Evolutionary conservation across 1,140 invertebrate species (phyloP).

Genomic region (Odontomachus brunneus): DNA sequence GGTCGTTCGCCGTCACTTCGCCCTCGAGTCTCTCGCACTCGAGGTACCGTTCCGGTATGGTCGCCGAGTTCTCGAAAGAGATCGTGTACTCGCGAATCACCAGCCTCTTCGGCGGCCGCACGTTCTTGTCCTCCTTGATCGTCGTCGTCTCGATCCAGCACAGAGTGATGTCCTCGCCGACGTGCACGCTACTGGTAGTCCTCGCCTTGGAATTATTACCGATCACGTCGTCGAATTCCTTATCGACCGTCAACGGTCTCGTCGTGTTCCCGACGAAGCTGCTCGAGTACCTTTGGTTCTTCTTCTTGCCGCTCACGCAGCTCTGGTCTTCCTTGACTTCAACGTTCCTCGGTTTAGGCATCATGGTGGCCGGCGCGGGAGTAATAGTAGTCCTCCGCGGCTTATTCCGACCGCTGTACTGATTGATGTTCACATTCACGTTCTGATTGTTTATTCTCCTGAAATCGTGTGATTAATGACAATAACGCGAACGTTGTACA

Average conservation of each 20-base stretch:
- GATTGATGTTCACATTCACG: not conserved
- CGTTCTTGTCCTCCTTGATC: conserved; percentile 69
- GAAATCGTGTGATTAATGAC: not conserved
- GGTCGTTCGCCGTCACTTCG: conserved; percentile 56
- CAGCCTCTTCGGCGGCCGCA: conserved; percentile 57
- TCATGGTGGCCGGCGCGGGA: not conserved
- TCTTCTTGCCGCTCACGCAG: conserved; percentile 3
- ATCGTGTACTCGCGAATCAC: conserved; percentile 75
- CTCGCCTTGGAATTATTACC: conserved; percentile 50
- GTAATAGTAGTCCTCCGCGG: no score
- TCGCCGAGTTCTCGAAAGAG: conserved; percentile 73
- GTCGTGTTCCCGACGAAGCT: conserved; percentile 43
- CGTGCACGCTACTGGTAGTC: conserved; percentile 59
- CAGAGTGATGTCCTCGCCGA: conserved; percentile 69
- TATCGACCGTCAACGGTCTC: conserved; percentile 1
- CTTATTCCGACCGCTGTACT: not conserved
- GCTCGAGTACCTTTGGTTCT: conserved; percentile 42
- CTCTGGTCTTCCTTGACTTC: not conserved
- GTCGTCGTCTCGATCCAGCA: conserved; percentile 76
- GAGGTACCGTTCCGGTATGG: conserved; percentile 70
- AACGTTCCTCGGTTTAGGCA: no score
- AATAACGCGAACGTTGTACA: not conserved
- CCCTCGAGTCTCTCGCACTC: conserved; percentile 63
- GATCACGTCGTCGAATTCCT: conserved; percentile 36
- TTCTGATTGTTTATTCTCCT: conserved; percentile 4